Base-by-base conservation (phyloP, 2,113 vertebrate species). In the Rhinolophus ferrumequinum region DNA sequence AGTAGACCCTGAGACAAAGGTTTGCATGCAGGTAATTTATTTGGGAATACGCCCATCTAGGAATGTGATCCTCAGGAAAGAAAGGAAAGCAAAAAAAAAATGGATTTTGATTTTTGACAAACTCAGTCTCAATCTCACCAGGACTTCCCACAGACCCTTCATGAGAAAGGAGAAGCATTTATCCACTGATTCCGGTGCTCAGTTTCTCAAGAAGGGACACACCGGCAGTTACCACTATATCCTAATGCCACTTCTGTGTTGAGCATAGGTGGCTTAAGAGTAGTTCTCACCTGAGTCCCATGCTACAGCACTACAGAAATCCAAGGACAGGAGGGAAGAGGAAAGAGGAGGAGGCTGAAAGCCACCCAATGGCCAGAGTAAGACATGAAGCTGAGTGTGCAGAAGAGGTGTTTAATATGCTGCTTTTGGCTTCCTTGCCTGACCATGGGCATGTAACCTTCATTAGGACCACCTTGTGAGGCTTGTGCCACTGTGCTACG, bases 221-320 rank as follows among this genome's bases (percentile, higher is more conserved):
- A 11, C 0, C 56, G 44, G 24, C 16, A 64, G 5, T 44, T 4
- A 56, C 18, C 3, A 38, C 12, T 14, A 1, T 3, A 11, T 38
- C 4, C 54, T 11, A 52, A 72, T 24, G 24, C 3, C 16, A 62
- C 33, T 54, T 76, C 3, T 67, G 5, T n/a, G 0, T 66, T 72
- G 50, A 66, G 3, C 8, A 13, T 64, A 47, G 60, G 2, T 26
- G 35, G 52, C 12, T 60, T 54, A 41, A 64, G 15, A 41, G n/a
- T 38, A 9, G 6, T n/a, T n/a, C 28, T 73, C 67, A 14, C 6
- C 30, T 56, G 72, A 41, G 33, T 89, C 9, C 10, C 8, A 8
- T 22, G 0, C 47, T 33, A 11, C 0, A 38, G 13, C 44, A 90
- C 12, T 64, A 13, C 15, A 33, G 10, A 73, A 44, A 56, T 66